Percentiles rank a stretch among this genome's conserved stretches.
These are phyloP conservation scores for Oreortyx pictus DNA, from an alignment of 2,797 vertebrate genomes.

Conservation along the genomic window DNA sequence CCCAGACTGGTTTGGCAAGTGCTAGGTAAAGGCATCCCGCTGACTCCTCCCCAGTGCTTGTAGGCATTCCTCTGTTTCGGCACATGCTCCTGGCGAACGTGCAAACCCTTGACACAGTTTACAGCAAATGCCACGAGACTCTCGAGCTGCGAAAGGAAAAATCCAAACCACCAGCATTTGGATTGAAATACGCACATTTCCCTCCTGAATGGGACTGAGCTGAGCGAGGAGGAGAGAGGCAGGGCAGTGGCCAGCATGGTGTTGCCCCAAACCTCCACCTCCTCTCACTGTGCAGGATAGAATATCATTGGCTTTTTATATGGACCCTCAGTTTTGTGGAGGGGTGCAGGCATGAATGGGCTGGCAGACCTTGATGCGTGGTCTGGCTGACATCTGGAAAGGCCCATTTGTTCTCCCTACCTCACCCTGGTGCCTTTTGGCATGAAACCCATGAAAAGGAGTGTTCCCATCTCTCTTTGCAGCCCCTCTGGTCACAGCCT, in stretches of 20 bases:
- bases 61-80: background rate
- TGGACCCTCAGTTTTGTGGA: accelerated
- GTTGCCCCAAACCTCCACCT: background rate
- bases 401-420: accelerated
- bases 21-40: background rate
- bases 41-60: background rate
- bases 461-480: background rate
- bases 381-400: background rate
- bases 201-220: accelerated
- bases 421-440: background rate
- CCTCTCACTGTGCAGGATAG: accelerated
- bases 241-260: background rate
- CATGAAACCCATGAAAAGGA: too few relatives aligned
- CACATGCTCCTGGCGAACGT: background rate
- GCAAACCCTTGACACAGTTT: accelerated
- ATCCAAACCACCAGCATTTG: background rate
- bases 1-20: background rate
- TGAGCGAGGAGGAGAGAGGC: accelerated
- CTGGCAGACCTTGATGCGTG: accelerated
- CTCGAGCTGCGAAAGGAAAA: background rate
- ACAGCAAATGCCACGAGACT: background rate
- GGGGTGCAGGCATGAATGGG: accelerated
- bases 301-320: accelerated
- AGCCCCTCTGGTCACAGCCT: background rate
- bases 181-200: background rate